phyloP scores from a whole-genome alignment of 2,113 vertebrate species.

The Nerophis lumbriciformis region DNA sequence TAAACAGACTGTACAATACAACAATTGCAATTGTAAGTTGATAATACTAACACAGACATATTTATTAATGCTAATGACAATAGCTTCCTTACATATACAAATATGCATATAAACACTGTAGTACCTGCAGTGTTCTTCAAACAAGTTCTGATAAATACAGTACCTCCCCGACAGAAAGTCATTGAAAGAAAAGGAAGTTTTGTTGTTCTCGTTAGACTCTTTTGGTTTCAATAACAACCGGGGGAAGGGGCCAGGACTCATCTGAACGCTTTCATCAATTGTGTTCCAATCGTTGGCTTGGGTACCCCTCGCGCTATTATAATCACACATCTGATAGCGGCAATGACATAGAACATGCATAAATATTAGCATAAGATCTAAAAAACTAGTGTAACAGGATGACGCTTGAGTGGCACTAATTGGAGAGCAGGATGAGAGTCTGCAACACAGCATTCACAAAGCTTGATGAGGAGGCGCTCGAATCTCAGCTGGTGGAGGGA shows the following conservation, averaged over 20 bases:
- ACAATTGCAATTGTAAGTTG: no score
- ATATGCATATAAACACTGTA: no score
- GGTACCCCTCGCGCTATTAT: constrained; percentile 43
- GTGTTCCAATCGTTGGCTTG: constrained; percentile 44
- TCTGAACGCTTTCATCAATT: constrained; percentile 64
- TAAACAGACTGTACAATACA: no score
- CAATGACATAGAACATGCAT: constrained; percentile 20
- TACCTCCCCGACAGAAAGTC: constrained; percentile 19
- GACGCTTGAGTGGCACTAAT: constrained; percentile 55
- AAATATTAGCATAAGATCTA: constrained; percentile 24
- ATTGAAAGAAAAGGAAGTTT: constrained; percentile 53
- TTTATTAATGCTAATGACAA: no score
- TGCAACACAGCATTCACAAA: constrained; percentile 33
- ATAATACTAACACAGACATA: no score
- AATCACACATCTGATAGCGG: constrained; percentile 48
- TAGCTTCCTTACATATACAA: no score
- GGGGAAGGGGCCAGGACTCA: constrained; percentile 49
- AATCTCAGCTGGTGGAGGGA: constrained; percentile 4
- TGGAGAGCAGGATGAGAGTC: constrained; percentile 39
- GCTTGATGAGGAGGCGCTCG: constrained; percentile 30
- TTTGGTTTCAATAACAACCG: constrained; percentile 53
- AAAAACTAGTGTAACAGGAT: constrained; percentile 33
- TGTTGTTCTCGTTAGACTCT: constrained; percentile 62
- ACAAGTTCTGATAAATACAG: no score
- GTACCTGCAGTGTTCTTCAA: no score